phyloP scores from a whole-genome alignment of 2,888 invertebrate species.

The Lordiphosa fenestrarum region DNA sequence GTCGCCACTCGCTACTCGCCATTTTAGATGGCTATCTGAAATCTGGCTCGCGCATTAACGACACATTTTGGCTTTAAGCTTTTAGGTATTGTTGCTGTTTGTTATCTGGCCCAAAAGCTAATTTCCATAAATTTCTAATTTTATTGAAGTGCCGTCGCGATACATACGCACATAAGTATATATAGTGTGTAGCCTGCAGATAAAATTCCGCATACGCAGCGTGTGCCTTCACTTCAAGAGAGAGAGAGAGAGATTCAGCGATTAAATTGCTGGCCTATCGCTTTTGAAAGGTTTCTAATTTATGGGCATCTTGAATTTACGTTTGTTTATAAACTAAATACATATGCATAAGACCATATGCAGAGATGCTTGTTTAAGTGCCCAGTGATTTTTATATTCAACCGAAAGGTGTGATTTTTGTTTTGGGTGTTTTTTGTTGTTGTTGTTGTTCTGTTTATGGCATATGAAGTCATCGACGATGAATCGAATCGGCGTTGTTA shows the following conservation, averaged over 20 bases:
- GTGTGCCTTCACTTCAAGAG: constrained; percentile 34
- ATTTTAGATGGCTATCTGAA: constrained; percentile 40
- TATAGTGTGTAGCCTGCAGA: constrained; percentile 41
- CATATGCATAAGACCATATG: constrained; percentile 18
- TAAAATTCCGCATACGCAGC: constrained; percentile 64
- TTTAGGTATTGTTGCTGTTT: constrained; percentile 51
- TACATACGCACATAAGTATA: constrained; percentile 8
- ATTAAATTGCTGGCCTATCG: constrained; percentile 29
- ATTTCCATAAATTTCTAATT: constrained; percentile 76
- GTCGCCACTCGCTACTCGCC: constrained; percentile 1
- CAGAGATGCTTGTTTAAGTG: constrained; percentile 43
- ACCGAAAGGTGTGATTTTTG: constrained; percentile 38
- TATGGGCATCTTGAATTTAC: constrained; percentile 20
- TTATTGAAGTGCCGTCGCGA: constrained; percentile 54
- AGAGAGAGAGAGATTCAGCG: constrained; percentile 11
- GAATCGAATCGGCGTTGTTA: constrained; percentile 24
- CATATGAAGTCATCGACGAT: constrained; percentile 57
- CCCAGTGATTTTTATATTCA: constrained; percentile 38
- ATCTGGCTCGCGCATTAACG: constrained; percentile 62
- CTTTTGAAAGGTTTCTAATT: constrained; percentile 26
- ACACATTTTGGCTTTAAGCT: constrained; percentile 70
- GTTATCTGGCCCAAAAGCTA: constrained; percentile 42
- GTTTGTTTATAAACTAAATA: constrained; percentile 4
- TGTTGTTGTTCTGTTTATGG: constrained; percentile 19
- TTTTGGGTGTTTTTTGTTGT: constrained; percentile 11